A percentile compares a stretch with the other conserved stretches of the same genome.
Evolutionary conservation across 2,888 invertebrate genomes (phyloP).

Genomic region (Bellardia pandia): DNA sequence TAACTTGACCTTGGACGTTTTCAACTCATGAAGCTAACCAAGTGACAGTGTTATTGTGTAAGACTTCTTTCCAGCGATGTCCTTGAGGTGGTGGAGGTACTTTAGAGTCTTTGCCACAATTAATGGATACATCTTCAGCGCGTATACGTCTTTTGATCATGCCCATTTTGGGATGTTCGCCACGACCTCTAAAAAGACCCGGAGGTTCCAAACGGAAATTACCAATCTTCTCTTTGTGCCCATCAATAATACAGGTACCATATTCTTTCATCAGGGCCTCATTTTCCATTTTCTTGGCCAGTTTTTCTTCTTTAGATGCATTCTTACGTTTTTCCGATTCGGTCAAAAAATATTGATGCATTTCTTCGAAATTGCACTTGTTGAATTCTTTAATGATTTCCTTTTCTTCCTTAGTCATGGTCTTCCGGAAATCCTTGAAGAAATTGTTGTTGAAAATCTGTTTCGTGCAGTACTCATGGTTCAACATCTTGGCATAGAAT

Average conservation of each 20-base stretch:
- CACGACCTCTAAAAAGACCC: constrained; percentile 96
- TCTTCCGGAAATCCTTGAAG: constrained; percentile 97
- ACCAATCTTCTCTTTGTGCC: constrained; percentile 99
- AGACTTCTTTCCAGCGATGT: constrained; percentile 98
- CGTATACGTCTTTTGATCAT: constrained; percentile 95
- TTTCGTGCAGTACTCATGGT: constrained; percentile 99
- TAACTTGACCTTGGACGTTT: constrained; percentile 95
- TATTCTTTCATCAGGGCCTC: constrained; percentile 95
- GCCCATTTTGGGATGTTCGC: constrained; percentile 99
- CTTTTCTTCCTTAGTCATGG: constrained; percentile 95
- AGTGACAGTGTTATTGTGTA: constrained; percentile 97
- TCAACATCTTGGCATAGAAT: constrained; percentile 98
- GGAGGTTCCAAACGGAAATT: constrained; percentile 99
- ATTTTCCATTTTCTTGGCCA: constrained; percentile 93
- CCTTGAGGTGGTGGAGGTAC: constrained; percentile 95
- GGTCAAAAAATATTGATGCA: constrained; percentile 92
- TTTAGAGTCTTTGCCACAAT: constrained; percentile 96
- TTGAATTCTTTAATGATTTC: constrained; percentile 93
- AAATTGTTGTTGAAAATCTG: constrained; percentile 97
- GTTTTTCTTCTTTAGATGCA: constrained; percentile 97
- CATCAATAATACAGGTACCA: constrained; percentile 97
- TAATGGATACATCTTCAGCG: constrained; percentile 98
- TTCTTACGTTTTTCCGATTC: constrained; percentile 94
- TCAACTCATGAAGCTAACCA: constrained; percentile 99
- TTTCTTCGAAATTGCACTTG: constrained; percentile 97